phyloP scores from a whole-genome alignment of 2,888 invertebrate genomes.

The Muschampia plurimacula region DNA sequence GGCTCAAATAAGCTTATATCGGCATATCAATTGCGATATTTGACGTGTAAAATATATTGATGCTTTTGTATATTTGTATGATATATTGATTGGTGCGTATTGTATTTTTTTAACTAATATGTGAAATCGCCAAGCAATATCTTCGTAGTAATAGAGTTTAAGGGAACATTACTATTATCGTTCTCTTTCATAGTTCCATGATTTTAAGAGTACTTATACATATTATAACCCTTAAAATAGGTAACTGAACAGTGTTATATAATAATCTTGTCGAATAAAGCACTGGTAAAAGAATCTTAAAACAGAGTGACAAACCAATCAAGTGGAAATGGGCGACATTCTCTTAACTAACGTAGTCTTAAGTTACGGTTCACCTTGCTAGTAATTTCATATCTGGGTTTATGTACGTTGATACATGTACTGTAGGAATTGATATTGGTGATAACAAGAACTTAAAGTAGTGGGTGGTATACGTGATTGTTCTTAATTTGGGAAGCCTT shows the following conservation, averaged over 20 bases:
- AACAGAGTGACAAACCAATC: slow-evolving; percentile 17
- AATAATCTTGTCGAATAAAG: neutral
- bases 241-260: neutral
- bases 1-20: no score
- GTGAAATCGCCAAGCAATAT: no score
- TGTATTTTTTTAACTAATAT: no score
- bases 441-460: neutral
- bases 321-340: slow-evolving; percentile 29
- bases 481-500: slow-evolving; percentile 31
- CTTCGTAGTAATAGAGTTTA: no score
- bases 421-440: neutral
- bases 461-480: slow-evolving; percentile 10
- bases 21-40: no score
- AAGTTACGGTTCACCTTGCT: slow-evolving; percentile 29
- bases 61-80: no score
- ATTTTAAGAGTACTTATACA: no score
- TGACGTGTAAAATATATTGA: no score
- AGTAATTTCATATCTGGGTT: slow-evolving; percentile 22
- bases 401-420: no score
- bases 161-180: no score
- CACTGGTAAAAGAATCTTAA: neutral
- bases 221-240: neutral
- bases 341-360: slow-evolving; percentile 18
- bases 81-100: no score
- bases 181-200: no score